phyloP scores from a whole-genome alignment of 1,140 invertebrate genomes.

The Orussus abietinus region DNA sequence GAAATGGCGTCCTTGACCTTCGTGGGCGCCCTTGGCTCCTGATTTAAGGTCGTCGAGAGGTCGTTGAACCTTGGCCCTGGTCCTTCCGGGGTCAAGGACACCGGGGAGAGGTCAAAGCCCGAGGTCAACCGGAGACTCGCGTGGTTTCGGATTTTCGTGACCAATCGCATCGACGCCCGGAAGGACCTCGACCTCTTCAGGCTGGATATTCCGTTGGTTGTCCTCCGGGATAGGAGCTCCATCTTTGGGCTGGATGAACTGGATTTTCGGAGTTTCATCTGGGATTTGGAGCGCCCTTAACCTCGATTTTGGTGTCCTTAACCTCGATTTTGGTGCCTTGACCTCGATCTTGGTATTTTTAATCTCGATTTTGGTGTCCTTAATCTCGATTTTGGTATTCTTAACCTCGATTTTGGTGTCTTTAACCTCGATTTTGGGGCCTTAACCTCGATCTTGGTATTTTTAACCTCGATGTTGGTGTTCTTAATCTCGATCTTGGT shows the following conservation, averaged over 20 bases:
- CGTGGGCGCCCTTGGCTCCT: no score
- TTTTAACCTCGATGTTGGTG: no score
- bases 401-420: no score
- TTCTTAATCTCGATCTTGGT: no score
- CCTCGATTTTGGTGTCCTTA: background rate
- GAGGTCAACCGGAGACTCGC: conserved; percentile 23
- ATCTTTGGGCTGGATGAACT: conserved; percentile 36
- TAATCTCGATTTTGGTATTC: no score
- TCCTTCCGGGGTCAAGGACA: conserved; percentile 22
- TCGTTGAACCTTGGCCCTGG: background rate
- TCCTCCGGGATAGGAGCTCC: conserved; percentile 35
- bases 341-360: no score
- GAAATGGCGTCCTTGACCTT: no score
- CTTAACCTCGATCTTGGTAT: no score
- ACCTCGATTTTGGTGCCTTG: no score
- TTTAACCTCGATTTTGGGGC: no score
- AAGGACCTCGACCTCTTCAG: conserved; percentile 67
- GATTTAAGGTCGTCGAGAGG: no score
- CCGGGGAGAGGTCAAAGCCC: conserved; percentile 29
- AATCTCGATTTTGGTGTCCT: no score
- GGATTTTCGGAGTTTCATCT: conserved; percentile 47
- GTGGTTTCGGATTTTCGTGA: conserved; percentile 48
- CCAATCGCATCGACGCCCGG: conserved; percentile 65
- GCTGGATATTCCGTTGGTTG: conserved; percentile 27
- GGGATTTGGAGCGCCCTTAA: conserved; percentile 7